Conservation (phyloP, 1,140 invertebrate genomes). For the Nebria ingens region DNA sequence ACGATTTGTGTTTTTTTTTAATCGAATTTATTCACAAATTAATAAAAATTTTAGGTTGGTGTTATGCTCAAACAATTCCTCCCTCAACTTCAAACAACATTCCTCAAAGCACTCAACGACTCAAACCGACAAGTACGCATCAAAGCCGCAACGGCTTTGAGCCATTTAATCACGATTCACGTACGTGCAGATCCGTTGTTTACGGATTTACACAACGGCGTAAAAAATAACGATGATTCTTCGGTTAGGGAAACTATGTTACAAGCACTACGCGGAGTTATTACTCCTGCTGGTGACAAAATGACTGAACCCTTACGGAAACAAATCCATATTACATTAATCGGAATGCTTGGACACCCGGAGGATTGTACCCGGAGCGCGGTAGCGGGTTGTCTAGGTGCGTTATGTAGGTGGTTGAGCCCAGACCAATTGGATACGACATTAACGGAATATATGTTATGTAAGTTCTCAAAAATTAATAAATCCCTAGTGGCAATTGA, state of each 20-base stretch:
- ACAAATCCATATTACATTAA: slow-evolving; percentile 61
- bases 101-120: slow-evolving; percentile 88
- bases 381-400: slow-evolving; percentile 81
- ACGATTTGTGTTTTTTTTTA: slow-evolving; percentile 14
- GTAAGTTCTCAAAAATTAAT: slow-evolving; percentile 31
- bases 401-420: slow-evolving; percentile 66
- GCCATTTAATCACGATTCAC: slow-evolving; percentile 85
- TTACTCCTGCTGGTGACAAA: slow-evolving; percentile 76
- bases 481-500: slow-evolving; percentile 14
- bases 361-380: slow-evolving; percentile 73
- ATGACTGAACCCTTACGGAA: slow-evolving; percentile 74
- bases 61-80: slow-evolving; percentile 93
- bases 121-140: slow-evolving; percentile 76
- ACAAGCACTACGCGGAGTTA: slow-evolving; percentile 75
- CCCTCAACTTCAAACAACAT: slow-evolving; percentile 96
- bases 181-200: slow-evolving; percentile 80
- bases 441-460: slow-evolving; percentile 64
- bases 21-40: slow-evolving; percentile 17
- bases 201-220: slow-evolving; percentile 76
- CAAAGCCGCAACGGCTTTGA: slow-evolving; percentile 78
- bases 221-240: slow-evolving; percentile 75
- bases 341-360: slow-evolving; percentile 53
- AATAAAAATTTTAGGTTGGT: slow-evolving; percentile 77
- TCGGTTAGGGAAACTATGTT: slow-evolving; percentile 83
- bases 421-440: slow-evolving; percentile 64